Percentiles rank a stretch among this genome's conserved stretches.
phyloP scores from a whole-genome alignment of 2,797 vertebrate species.

The Platalea minor region DNA sequence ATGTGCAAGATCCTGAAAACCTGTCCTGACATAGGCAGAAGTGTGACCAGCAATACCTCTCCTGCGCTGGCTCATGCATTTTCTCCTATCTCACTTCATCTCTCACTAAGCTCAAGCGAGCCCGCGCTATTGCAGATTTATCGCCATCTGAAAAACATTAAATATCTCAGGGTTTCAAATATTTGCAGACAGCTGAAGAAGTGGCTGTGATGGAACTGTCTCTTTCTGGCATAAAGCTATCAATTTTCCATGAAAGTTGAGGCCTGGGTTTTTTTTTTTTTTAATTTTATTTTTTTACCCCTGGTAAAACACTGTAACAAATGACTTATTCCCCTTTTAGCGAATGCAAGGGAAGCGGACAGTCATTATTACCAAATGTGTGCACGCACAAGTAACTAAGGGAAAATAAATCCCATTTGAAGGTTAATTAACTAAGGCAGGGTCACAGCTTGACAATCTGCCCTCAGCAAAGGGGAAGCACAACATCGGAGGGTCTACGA shows the following conservation, averaged over 20 bases:
- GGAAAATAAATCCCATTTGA: constrained; percentile 71
- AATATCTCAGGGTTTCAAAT: constrained; percentile 67
- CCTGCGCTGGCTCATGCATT: constrained; percentile 30
- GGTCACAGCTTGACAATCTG: constrained; percentile 69
- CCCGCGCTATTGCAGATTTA: constrained; percentile 57
- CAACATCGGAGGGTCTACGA: not conserved
- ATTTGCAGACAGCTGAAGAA: constrained; percentile 71
- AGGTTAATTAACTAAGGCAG: constrained; percentile 69
- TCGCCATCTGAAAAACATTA: constrained; percentile 70
- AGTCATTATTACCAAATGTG: constrained; percentile 64
- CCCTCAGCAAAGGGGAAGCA: constrained; percentile 65
- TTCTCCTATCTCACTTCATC: constrained; percentile 71
- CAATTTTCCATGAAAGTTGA: constrained; percentile 59
- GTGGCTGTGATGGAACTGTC: constrained; percentile 70
- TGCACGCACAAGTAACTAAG: constrained; percentile 50
- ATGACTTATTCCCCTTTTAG: constrained; percentile 49
- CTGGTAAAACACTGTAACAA: constrained; percentile 50
- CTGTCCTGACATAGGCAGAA: constrained; percentile 58
- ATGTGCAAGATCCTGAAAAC: constrained; percentile 34
- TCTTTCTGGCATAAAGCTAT: constrained; percentile 70
- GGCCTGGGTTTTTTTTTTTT: not conserved
- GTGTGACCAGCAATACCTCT: constrained; percentile 54
- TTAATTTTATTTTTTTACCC: constrained; percentile 19
- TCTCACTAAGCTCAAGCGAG: constrained; percentile 48
- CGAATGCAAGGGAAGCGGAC: not conserved